These are phyloP conservation scores for Edolisoma coerulescens DNA, from an alignment of 2,113 vertebrate genomes.

Conservation along the genomic window DNA sequence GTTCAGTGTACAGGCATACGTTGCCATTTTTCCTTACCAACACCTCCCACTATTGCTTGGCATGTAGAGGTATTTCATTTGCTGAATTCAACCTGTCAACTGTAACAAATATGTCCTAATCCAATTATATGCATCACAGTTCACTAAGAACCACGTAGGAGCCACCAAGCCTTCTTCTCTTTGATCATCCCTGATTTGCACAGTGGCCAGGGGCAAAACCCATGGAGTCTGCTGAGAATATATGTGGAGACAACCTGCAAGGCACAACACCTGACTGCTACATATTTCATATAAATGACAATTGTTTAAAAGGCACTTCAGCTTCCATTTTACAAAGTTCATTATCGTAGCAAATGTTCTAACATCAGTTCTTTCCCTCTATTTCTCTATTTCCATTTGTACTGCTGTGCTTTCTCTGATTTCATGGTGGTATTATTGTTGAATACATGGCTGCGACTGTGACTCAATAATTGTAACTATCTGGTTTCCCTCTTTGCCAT, in stretches of 20 bases:
- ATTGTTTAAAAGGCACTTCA: neutral
- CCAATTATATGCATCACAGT: conserved; percentile 42
- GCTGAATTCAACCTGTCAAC: conserved; percentile 24
- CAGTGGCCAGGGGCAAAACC: conserved; percentile 28
- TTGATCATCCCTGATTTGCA: conserved; percentile 51
- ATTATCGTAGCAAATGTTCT: neutral
- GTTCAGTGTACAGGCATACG: neutral
- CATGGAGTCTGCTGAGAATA: neutral
- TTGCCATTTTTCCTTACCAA: neutral
- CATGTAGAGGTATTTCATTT: conserved; percentile 44
- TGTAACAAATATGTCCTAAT: conserved; percentile 59
- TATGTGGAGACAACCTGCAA: neutral
- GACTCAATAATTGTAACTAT: neutral
- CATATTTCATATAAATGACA: neutral
- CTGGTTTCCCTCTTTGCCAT: neutral
- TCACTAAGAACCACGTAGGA: neutral
- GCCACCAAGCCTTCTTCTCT: neutral
- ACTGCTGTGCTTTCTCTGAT: neutral
- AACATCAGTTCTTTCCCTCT: neutral
- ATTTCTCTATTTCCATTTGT: neutral
- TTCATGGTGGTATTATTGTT: neutral
- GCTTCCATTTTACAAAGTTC: neutral
- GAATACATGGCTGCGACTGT: neutral
- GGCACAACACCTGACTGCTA: neutral
- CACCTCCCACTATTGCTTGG: neutral